Conservation (phyloP, 2,888 invertebrate species). For the Spicauda simplicius region DNA sequence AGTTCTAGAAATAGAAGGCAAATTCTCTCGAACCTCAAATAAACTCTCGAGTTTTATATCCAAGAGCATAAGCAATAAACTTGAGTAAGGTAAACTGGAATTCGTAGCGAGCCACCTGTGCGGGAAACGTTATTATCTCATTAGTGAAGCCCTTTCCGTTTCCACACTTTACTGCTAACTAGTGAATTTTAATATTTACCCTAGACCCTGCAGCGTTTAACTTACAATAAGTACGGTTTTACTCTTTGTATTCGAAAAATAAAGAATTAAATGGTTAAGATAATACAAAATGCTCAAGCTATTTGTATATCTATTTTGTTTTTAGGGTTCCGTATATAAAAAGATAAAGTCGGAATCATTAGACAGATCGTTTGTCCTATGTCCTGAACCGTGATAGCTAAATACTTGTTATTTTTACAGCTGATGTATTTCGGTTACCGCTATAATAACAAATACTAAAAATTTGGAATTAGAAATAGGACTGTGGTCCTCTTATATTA, state of each 20-base stretch:
- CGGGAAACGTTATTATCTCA: slow-evolving; percentile 74
- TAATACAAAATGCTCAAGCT: too few relatives aligned
- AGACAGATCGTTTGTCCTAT: too few relatives aligned
- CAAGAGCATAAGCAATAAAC: slow-evolving; percentile 29
- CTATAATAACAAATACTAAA: too few relatives aligned
- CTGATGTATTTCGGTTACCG: too few relatives aligned
- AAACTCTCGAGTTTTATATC: slow-evolving; percentile 27
- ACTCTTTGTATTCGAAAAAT: background rate
- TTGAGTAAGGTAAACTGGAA: slow-evolving; percentile 32
- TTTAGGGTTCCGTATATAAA: too few relatives aligned
- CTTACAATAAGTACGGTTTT: background rate
- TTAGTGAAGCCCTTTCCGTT: slow-evolving; percentile 67
- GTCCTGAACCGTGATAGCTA: too few relatives aligned
- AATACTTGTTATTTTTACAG: too few relatives aligned
- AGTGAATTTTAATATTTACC: slow-evolving; percentile 66
- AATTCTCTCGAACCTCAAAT: slow-evolving; percentile 7
- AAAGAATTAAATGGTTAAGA: too few relatives aligned
- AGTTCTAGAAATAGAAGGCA: background rate
- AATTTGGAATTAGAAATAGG: too few relatives aligned
- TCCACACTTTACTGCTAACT: slow-evolving; percentile 63
- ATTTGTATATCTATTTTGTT: too few relatives aligned
- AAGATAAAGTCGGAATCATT: too few relatives aligned
- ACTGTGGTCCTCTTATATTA: too few relatives aligned
- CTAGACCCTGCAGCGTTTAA: slow-evolving; percentile 1
- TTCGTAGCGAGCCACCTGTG: slow-evolving; percentile 29